phyloP scores from a whole-genome alignment of 2,888 invertebrate species.

The Axea sp. region DNA sequence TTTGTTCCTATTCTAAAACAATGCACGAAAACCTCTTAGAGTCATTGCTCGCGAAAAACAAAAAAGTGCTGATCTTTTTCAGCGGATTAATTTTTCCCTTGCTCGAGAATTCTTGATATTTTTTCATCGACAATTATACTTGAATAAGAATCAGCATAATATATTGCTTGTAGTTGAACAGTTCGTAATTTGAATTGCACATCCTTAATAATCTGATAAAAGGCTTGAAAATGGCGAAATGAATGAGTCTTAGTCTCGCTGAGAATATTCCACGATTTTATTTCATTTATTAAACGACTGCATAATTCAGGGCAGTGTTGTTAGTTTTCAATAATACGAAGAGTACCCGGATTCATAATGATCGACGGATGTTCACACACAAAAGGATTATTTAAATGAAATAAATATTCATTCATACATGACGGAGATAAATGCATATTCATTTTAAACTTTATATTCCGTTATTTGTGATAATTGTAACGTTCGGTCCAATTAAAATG shows the following conservation, averaged over 20 bases:
- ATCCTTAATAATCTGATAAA: slow-evolving; percentile 56
- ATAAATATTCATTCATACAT: slow-evolving; percentile 62
- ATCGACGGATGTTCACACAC: slow-evolving; percentile 35
- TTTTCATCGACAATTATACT: slow-evolving; percentile 49
- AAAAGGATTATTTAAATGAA: slow-evolving; percentile 46
- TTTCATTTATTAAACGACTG: slow-evolving; percentile 51
- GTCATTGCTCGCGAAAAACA: no score
- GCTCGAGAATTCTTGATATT: slow-evolving; percentile 35
- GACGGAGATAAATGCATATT: slow-evolving; percentile 52
- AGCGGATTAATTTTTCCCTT: slow-evolving; percentile 35
- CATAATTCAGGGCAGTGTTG: slow-evolving; percentile 46
- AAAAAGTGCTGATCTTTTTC: slow-evolving; percentile 21
- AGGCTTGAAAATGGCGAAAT: slow-evolving; percentile 45
- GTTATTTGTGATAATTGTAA: slow-evolving; percentile 40
- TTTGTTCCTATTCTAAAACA: background rate
- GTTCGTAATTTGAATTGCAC: slow-evolving; percentile 58
- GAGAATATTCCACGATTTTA: slow-evolving; percentile 41
- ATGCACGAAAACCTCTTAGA: no score
- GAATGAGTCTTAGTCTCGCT: slow-evolving; percentile 47
- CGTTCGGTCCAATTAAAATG: slow-evolving; percentile 53
- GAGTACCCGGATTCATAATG: slow-evolving; percentile 51
- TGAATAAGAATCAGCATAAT: slow-evolving; percentile 54
- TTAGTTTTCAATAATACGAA: slow-evolving; percentile 43
- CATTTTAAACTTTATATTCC: slow-evolving; percentile 32
- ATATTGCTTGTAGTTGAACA: slow-evolving; percentile 56